Base-by-base conservation (phyloP, 2,888 invertebrate genomes). In the Trachelus iudaicus region DNA sequence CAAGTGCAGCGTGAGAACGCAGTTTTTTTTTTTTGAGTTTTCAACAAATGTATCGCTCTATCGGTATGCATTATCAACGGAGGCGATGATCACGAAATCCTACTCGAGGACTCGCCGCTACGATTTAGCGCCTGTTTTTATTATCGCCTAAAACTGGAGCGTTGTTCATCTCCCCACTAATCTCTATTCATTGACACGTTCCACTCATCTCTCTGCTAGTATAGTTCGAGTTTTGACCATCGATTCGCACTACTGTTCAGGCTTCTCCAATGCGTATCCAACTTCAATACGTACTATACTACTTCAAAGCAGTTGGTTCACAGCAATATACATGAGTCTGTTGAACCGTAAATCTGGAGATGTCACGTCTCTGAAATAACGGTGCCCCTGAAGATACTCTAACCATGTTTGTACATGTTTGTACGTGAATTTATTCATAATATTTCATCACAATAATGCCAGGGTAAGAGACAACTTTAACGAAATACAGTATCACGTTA, bases 401-500 rank as follows among this genome's bases (percentile, higher is more conserved):
- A 81, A 77, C 80, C 81, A 83, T 84, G 80, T 83, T 84, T 82
- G 81, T 80, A 78, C 80, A 83, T 77, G 76, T 71, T 80, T 80
- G 69, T 75, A 79, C 80, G 79, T 80, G 76, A 75, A 79, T 81
- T 79, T 79, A 79, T 78, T 73, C 75, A 77, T 80, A 77, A 83
- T 77, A 81, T 81, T 78, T 75, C 75, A 80, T 79, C 77, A 82
- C 79, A 82, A 85, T 85, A 84, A 85, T 85, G 85, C 83, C 82
- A 85, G 82, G 81, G 85, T 84, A 80, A 85, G 83, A 75, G 40
- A 77, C 23, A 15, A 12, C 0, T 23, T 23, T 56, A 15, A 40
- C 1, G 40, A 15, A 15, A 15, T 15, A 40, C 1, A 15, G 15
- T 40, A 56, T 56, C 56, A 56, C 23, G 56, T 56, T 56, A 56